Base-by-base conservation (phyloP, 2,888 invertebrate species). In the Drosophila kokeensis region DNA sequence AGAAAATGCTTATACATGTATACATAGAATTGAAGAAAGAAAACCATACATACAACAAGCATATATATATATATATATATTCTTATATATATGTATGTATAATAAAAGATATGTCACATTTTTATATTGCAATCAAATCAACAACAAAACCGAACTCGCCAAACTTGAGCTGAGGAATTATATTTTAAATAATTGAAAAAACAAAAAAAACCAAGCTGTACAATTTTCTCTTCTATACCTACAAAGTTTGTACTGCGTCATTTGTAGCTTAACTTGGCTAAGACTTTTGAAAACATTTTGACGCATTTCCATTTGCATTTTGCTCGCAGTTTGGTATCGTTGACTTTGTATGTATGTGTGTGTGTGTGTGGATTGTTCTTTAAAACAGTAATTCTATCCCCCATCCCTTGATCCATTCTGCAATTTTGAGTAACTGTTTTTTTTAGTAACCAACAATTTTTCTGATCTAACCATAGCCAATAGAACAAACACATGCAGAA, bases 91-190 rank as follows among this genome's bases (percentile, higher is more conserved):
- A 15, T 36, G 10, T 21, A 30, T 52, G 30, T 30, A 36, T 48
- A 24, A 52, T 59, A 27, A 18, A 34, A 50, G 27, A 50, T 60
- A 61, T 42, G 67, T 67, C 53, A 49, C 61, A 58, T 38, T 45
- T 59, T 67, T 75, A 55, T 65, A 66, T 66, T 68, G 69, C 54
- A 72, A 59, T 72, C 57, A 64, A 81, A 70, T 36, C 72, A 58
- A 64, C 63, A 64, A 59, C 42, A 32, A 32, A 13, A 13, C 38
- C 38, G 15, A 32, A 63, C 27, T 63, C 32, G 55, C 54, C 55
- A 45, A 49, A 62, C 13, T 53, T 50, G 38, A 36, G 54, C 32
- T 54, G 34, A 48, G 42, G n/a, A 62, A 50, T 57, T 24, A 45
- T 55, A 40, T 57, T 45, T 45, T 40, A 52, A 58, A 40, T 18